Percentiles rank a stretch among this genome's conserved stretches.
phyloP scores from a whole-genome alignment of 2,113 vertebrate species.

The Perca schrenkii region DNA sequence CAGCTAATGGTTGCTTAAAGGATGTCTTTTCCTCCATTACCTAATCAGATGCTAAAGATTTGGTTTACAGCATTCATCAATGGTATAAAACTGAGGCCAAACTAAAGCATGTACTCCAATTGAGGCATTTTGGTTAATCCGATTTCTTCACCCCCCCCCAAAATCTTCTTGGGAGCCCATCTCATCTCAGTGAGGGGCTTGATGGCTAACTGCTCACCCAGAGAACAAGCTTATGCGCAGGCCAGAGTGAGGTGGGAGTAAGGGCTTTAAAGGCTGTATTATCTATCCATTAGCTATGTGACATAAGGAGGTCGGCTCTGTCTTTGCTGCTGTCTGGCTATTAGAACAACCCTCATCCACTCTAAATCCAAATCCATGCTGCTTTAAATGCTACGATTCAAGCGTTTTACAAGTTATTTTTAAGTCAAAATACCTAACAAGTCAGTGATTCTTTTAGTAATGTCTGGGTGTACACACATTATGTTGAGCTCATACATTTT shows the following conservation, averaged over 20 bases:
- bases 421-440: conserved; percentile 24
- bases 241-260: conserved; percentile 63
- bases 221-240: conserved; percentile 57
- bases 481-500: conserved; percentile 34
- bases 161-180: conserved; percentile 75
- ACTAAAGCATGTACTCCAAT: conserved; percentile 61
- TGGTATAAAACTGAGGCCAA: conserved; percentile 62
- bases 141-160: conserved; percentile 47
- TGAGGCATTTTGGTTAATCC: conserved; percentile 74
- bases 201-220: conserved; percentile 61
- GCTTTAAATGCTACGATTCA: conserved; percentile 14
- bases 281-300: conserved; percentile 73
- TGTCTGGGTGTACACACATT: not conserved
- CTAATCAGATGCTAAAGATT: conserved; percentile 70
- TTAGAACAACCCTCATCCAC: conserved; percentile 39
- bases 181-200: conserved; percentile 62
- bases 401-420: conserved; percentile 6
- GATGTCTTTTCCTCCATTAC: conserved; percentile 48
- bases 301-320: conserved; percentile 53
- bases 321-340: conserved; percentile 46
- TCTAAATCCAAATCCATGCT: not conserved
- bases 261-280: conserved; percentile 66
- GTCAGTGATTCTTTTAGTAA: conserved; percentile 11
- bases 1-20: conserved; percentile 44
- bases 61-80: conserved; percentile 66